Base-by-base conservation (phyloP, 2,888 invertebrate species). In the Drosophila bunnanda region DNA sequence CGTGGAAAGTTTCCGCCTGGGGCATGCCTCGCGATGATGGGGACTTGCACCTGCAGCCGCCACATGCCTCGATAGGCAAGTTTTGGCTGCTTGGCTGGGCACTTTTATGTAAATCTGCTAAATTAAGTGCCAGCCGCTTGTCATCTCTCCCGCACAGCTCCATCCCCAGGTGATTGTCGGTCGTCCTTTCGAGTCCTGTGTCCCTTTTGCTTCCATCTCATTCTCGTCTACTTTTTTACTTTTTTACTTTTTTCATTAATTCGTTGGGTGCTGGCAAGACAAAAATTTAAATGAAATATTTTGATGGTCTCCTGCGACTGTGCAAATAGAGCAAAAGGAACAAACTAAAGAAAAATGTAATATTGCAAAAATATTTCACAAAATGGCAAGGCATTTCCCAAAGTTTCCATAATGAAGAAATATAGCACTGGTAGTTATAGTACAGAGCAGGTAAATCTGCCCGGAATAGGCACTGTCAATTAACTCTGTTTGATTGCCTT, bases 21-120 rank as follows among this genome's bases (percentile, higher is more conserved):
- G 46, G 70, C 69, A 22, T 64, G 30, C n/a, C 44, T 12, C 30
- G 41, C 58, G 41, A 61, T 60, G 12, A 28, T n/a, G 36, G n/a
- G 36, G 48, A 70, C 78, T 65, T 85, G 80, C 87, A 83, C 78
- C 85, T 82, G 77, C 79, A 78, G 64, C 67, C 39, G 64, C 67
- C 39, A 48, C 30, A 43, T 69, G 67, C 55, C 50, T 52, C 25
- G 48, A 58, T 36, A 43, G 55, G 59, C 62, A 38, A 39, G 54
- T 56, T 50, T 65, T 34, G 56, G 64, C 17, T 52, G 57, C 43
- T 50, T 50, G 36, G 58, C 54, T 55, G 72, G 59, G 39, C 43
- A 60, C 68, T 77, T 60, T 83, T 87, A 89, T 81, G 83, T 77
- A 87, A 89, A 89, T 84, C 89, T 81, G 69, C 69, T 74, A 84